A percentile compares a stretch with the other conserved stretches of the same genome.
Conservation (phyloP, 2,797 vertebrate genomes). For the Furcifer pardalis region DNA sequence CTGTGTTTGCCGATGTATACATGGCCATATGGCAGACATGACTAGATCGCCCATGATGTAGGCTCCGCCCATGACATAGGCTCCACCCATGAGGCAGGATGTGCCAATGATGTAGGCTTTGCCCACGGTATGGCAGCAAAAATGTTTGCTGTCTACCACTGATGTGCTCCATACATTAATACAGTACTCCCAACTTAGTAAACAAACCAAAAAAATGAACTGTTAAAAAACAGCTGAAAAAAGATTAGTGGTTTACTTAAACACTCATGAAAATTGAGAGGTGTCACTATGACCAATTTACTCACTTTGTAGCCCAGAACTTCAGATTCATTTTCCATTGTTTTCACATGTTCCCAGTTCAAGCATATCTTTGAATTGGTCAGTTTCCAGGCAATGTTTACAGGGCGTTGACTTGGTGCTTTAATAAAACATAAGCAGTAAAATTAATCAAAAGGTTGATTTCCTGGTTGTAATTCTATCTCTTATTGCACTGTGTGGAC, state of each 20-base stretch:
- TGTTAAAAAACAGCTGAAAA: not conserved
- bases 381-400: constrained; percentile 88
- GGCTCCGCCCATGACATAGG: too few relatives aligned
- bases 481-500: not conserved
- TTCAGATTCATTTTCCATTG: constrained; percentile 90
- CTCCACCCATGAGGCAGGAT: too few relatives aligned
- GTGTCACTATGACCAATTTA: not conserved
- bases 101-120: too few relatives aligned
- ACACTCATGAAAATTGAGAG: not conserved
- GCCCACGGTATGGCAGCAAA: too few relatives aligned
- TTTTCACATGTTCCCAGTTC: constrained; percentile 90
- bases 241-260: not conserved
- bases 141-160: too few relatives aligned
- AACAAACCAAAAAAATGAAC: not conserved
- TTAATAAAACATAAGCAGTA: constrained; percentile 62
- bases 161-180: not conserved
- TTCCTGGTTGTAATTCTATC: constrained; percentile 14
- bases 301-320: constrained; percentile 91
- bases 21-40: too few relatives aligned
- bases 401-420: constrained; percentile 87
- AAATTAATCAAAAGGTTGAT: constrained; percentile 46
- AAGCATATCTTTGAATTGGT: constrained; percentile 88
- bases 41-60: too few relatives aligned
- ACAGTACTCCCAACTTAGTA: not conserved
- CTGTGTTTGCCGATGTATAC: too few relatives aligned